Evolutionary conservation across 2,797 vertebrate genomes (phyloP).

Genomic region (Carduelis carduelis): DNA sequence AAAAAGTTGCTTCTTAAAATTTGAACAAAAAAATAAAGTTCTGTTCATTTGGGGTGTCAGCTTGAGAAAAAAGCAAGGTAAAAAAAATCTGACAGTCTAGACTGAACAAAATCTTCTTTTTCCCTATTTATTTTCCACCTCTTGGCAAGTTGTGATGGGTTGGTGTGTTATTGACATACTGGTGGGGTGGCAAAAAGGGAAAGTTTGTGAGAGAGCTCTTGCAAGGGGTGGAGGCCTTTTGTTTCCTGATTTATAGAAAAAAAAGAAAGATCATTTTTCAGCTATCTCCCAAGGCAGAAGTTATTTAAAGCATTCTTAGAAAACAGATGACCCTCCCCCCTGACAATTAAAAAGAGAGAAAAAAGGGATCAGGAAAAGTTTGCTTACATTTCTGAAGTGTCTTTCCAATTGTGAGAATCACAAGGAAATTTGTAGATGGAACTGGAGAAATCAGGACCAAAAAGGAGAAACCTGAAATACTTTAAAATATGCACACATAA

Average conservation of each 20-base stretch:
- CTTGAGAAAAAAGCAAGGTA: not conserved
- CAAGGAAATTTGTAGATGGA: not conserved
- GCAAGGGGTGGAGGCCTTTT: conserved; percentile 26
- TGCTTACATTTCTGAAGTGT: conserved; percentile 14
- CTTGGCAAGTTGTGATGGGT: not conserved
- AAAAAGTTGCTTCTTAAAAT: not conserved
- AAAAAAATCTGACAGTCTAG: not conserved
- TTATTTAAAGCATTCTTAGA: conserved; percentile 42
- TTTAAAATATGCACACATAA: no score
- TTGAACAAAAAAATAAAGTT: not conserved
- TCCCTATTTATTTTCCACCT: not conserved
- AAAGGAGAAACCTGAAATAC: not conserved
- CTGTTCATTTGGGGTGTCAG: not conserved
- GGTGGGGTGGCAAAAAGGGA: not conserved
- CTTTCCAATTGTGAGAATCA: not conserved
- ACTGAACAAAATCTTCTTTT: conserved; percentile 19
- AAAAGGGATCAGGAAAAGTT: not conserved
- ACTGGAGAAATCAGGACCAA: not conserved
- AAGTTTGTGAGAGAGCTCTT: conserved; percentile 19
- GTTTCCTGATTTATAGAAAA: conserved; percentile 19
- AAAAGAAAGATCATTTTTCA: not conserved
- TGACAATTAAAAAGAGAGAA: not conserved
- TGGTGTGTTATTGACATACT: conserved; percentile 11
- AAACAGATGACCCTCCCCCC: conserved; percentile 22
- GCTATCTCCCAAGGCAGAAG: conserved; percentile 8